These are phyloP conservation scores for Dolichoris vasculosae DNA, from an alignment of 1,140 invertebrate species.

Conservation along the genomic window DNA sequence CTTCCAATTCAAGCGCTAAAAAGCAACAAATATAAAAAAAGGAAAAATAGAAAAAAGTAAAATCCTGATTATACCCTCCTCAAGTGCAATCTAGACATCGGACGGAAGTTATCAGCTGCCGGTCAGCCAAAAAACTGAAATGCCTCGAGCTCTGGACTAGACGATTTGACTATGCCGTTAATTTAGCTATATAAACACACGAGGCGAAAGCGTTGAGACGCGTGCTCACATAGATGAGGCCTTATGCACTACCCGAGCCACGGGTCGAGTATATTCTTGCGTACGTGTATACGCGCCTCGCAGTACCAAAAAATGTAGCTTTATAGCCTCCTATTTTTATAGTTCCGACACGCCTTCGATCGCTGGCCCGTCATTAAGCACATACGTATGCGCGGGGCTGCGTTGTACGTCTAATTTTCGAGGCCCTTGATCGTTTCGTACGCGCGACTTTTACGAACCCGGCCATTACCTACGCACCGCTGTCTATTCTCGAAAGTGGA, in stretches of 20 bases:
- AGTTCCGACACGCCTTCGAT: slow-evolving; percentile 60
- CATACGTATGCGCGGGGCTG: slow-evolving; percentile 24
- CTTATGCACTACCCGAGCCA: background rate
- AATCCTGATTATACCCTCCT: background rate
- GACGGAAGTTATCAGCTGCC: slow-evolving; percentile 30
- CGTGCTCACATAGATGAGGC: background rate
- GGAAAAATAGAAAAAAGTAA: background rate
- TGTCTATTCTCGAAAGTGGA: background rate
- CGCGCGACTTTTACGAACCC: slow-evolving; percentile 48
- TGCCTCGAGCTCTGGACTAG: slow-evolving; percentile 4
- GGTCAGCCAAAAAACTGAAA: background rate
- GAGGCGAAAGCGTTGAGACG: background rate
- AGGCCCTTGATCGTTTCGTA: background rate
- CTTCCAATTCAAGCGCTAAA: too few relatives aligned
- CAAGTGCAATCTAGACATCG: background rate
- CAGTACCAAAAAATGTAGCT: slow-evolving; percentile 59
- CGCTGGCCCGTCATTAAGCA: slow-evolving; percentile 60
- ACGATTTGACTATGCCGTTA: background rate
- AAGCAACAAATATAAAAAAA: background rate
- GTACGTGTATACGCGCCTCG: background rate
- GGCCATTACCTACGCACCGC: slow-evolving; percentile 12
- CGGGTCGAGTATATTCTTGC: background rate
- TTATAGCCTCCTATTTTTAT: slow-evolving; percentile 65
- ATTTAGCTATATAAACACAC: background rate
- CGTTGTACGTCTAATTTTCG: slow-evolving; percentile 60